Percentiles rank a stretch among this genome's conserved stretches.
Evolutionary conservation across 2,888 invertebrate genomes (phyloP).

Genomic region (Eudasyphora cyanicolor): DNA sequence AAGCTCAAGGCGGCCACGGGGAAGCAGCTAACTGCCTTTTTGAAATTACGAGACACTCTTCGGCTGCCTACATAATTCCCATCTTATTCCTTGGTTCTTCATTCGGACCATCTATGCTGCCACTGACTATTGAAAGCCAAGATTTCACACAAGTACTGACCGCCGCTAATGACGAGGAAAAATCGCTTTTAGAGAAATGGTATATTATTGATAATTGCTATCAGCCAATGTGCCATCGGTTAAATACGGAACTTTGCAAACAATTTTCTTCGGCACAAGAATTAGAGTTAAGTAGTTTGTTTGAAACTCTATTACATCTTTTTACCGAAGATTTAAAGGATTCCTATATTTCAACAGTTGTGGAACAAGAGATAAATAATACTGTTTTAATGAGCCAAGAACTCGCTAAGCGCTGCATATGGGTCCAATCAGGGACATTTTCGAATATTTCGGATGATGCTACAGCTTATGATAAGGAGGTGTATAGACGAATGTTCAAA

Average conservation of each 20-base stretch:
- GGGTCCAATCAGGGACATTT: conserved; percentile 86
- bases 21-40: conserved; percentile 89
- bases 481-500: conserved; percentile 85
- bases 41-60: conserved; percentile 87
- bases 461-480: conserved; percentile 83
- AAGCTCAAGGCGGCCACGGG: conserved; percentile 89
- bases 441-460: conserved; percentile 81
- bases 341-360: conserved; percentile 89
- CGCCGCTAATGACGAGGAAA: conserved; percentile 80
- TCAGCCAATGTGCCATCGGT: conserved; percentile 88
- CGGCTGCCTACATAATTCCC: conserved; percentile 88
- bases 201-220: conserved; percentile 86
- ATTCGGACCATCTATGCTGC: conserved; percentile 87
- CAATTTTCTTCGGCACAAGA: conserved; percentile 74
- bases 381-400: conserved; percentile 90
- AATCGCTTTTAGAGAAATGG: too few relatives aligned
- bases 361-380: conserved; percentile 92
- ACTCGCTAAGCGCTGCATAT: conserved; percentile 88
- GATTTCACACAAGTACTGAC: conserved; percentile 89
- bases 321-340: conserved; percentile 89
- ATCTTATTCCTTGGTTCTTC: conserved; percentile 90
- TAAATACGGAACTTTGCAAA: conserved; percentile 81
- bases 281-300: conserved; percentile 83
- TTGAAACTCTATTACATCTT: conserved; percentile 86
- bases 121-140: conserved; percentile 88